Base-by-base conservation (phyloP, 2,113 vertebrate genomes). In the Chamaea fasciata region DNA sequence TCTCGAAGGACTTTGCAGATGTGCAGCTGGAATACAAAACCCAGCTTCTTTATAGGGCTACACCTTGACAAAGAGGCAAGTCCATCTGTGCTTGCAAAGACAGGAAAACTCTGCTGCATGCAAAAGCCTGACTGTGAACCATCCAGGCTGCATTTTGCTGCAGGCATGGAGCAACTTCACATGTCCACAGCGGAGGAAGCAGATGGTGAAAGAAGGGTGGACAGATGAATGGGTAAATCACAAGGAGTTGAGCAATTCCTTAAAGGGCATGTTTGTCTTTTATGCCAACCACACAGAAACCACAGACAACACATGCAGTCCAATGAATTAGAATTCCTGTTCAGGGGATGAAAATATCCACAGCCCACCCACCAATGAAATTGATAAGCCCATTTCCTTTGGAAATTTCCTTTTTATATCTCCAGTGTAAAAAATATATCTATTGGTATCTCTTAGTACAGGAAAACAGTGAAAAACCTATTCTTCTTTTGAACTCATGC, bases 111-210 rank as follows among this genome's bases (percentile, higher is more conserved):
- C 78, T 52, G 56, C 67, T 91, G 94, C 41, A 15, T 60, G 50
- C 4, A 5, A 73, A 85, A 95, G 33, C 44, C 73, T 83, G 64
- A 59, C 10, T 69, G 62, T 33, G 80, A 96, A 92, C 59, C 46
- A 87, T 17, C 63, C 83, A 80, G 85, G 57, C 87, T 96, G 83
- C 89, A 22, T 81, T 92, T 87, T 93, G 91, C 94, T 96, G 89
- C 75, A 92, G 90, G 94, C 92, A 67, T 65, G 62, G 70, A 97
- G 87, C 87, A 96, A 91, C 89, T 85, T 97, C 79, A 30, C 87
- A 47, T 95, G 93, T 84, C 91, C 92, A 76, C 59, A 69, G 85
- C 2, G 0, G 87, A 95, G 77, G 82, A 94, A 94, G 95, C 91
- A 97, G 96, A 96, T 94, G 95, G 94, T 75, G 65, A 80, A 90